Base-by-base conservation (phyloP, 2,888 invertebrate species). In the Tinea semifulvella region DNA sequence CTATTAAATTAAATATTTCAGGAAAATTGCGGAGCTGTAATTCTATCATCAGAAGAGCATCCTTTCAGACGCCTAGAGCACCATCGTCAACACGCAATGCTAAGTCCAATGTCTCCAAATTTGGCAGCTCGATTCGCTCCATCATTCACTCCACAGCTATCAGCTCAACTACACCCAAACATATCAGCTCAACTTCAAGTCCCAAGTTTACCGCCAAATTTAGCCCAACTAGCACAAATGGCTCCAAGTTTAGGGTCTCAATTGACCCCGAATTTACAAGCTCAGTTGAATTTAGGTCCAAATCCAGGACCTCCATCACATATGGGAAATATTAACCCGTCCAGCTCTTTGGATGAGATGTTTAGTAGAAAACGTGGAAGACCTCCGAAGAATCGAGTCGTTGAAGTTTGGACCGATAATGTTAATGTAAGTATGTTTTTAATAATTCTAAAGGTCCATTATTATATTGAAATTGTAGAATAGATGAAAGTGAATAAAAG, bases 351-450 rank as follows among this genome's bases (percentile, higher is more conserved):
- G 53, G 95, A 96, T 66, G 94, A 94, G 44, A 92, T 96, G 87
- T 95, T 95, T 63, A 90, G 94, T 65, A 85, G 96, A 48, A 95
- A 96, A 60, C 85, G 97, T 20, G 97, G 98, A 36, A 84, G 98
- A 49, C 98, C 98, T n/a, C 97, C 97, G 10, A 98, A 98, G 77
- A 97, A 97, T 67, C 86, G 95, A 0, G 90, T 95, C 10, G 94
- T 95, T 28, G 94, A 95, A 84, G 92, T 94, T 49, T 94, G 93
- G 88, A 90, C 90, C 53, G 91, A 90, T 58, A 90, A 89, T 63
- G 88, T 89, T 76, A 86, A 87, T 84, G 31, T 31, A 22, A 22
- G 22, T 22, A 22, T 22, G 5, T n/a, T n/a, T n/a, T n/a, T n/a
- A n/a, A n/a, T n/a, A n/a, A n/a, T n/a, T n/a, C n/a, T n/a, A n/a